Evolutionary conservation across 2,113 vertebrate species (phyloP), one percentile per base, ranked within the genome.

Genomic region (Arenaria interpres): DNA sequence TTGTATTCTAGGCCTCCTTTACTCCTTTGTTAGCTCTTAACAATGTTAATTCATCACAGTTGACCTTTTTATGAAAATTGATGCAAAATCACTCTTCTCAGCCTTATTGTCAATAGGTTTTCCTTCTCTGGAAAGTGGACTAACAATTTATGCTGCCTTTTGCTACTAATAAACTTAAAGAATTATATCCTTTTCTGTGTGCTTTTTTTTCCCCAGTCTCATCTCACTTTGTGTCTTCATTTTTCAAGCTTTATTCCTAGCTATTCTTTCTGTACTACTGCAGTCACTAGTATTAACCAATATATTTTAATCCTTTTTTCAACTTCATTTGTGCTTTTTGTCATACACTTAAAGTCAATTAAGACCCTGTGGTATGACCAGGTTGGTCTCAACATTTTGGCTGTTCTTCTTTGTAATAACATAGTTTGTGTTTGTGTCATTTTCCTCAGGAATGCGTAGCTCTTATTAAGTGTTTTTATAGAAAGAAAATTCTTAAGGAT

Each of bases 31-130:
- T 91, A 63, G 43, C 48, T 78, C 53, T 85, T 94, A 85, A 64
- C 43, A 67, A 51, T 1, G 10, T 75, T 95, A 94, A 94, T 95
- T 92, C 33, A 89, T 87, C 87, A 89, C 53, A 75, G 53, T 17
- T 91, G 91, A 94, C 66, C 73, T 87, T 94, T 89, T 59, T 85
- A 82, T 91, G 84, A 91, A 89, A 96, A 87, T 5, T 72, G 35
- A 59, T 87, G 77, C 33, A 87, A 87, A 93, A 85, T 89, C 60
- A 45, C 27, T 89, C 66, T 85, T 94, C 15, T 63, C 35, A 75
- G 66, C 24, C 53, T 85, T 72, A 45, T 20, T 92, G 33, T 72
- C 81, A 72, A 56, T 94, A 87, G 53, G 7, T 76, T 93, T 95
- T 89, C 43, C 43, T 75, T 85, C 66, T 75, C 27, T 68, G 23